Conservation (phyloP, 2,113 vertebrate genomes). For the Phocoena phocoena region DNA sequence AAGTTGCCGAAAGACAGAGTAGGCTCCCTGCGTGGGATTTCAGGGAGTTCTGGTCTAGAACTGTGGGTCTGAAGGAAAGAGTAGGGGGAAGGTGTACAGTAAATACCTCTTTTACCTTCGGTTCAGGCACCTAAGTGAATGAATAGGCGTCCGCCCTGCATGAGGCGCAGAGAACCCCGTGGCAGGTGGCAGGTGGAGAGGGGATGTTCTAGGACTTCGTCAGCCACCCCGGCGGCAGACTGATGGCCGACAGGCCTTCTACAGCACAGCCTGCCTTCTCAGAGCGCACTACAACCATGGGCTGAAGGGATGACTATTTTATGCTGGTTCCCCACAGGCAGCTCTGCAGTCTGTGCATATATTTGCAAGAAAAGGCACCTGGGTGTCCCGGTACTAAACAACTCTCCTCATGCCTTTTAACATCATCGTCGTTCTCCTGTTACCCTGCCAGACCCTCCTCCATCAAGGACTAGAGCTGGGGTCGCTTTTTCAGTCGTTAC, state of each 20-base stretch:
- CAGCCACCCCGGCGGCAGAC: neutral
- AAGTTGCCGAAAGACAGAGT: accelerated
- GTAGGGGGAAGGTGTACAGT: accelerated
- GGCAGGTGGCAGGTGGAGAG: neutral
- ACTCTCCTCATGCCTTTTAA: neutral
- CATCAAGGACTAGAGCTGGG: neutral
- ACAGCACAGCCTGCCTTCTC: accelerated
- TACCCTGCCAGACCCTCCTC: neutral
- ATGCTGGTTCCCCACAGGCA: neutral
- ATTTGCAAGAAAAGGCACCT: neutral
- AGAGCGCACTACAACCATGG: too few species aligned
- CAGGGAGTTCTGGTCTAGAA: neutral
- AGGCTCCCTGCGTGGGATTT: accelerated
- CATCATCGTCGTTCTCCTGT: neutral
- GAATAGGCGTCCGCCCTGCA: accelerated
- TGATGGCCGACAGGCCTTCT: too few species aligned
- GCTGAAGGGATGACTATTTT: neutral
- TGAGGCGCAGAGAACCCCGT: neutral
- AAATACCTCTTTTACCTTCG: neutral
- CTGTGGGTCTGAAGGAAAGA: neutral
- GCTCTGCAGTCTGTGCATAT: neutral
- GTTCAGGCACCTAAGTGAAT: neutral
- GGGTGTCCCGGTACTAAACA: neutral
- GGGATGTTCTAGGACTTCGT: neutral
- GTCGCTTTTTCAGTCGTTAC: neutral